phyloP scores from a whole-genome alignment of 2,797 vertebrate species.

The Platalea minor region DNA sequence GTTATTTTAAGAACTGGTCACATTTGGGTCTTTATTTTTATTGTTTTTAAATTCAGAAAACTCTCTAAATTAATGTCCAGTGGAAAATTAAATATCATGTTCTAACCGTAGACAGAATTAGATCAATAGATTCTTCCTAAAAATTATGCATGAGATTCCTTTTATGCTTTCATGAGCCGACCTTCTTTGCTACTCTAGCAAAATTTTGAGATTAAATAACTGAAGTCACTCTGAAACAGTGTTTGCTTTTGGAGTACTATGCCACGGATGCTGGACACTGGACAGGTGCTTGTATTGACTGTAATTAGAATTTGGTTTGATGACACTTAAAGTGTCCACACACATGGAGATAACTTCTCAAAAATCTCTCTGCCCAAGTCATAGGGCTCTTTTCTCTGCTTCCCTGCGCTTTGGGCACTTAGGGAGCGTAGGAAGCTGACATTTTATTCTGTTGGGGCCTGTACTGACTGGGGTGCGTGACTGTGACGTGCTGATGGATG shows the following conservation, averaged over 20 bases:
- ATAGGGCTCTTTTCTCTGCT: background rate
- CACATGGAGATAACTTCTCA: background rate
- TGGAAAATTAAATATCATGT: background rate
- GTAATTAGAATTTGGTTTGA: background rate
- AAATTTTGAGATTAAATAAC: background rate
- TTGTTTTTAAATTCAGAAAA: conserved; percentile 13
- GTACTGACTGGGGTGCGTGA: background rate
- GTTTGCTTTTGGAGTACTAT: background rate
- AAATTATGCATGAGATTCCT: background rate
- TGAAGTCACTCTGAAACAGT: background rate
- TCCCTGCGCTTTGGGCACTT: background rate
- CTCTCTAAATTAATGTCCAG: background rate
- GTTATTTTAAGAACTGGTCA: background rate
- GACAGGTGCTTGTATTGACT: background rate
- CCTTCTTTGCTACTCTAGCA: background rate
- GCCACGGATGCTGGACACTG: background rate
- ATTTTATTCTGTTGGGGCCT: background rate
- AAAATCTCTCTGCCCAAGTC: background rate
- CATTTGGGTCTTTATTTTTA: background rate
- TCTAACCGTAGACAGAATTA: background rate
- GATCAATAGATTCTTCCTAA: background rate
- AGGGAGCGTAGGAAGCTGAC: background rate
- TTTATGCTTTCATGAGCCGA: background rate
- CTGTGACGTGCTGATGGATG: background rate
- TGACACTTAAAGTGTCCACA: background rate